A percentile compares a stretch with the other conserved stretches of the same genome.
These are phyloP conservation scores for Idaea dimidiata DNA, from an alignment of 2,888 invertebrate genomes.

Conservation along the genomic window DNA sequence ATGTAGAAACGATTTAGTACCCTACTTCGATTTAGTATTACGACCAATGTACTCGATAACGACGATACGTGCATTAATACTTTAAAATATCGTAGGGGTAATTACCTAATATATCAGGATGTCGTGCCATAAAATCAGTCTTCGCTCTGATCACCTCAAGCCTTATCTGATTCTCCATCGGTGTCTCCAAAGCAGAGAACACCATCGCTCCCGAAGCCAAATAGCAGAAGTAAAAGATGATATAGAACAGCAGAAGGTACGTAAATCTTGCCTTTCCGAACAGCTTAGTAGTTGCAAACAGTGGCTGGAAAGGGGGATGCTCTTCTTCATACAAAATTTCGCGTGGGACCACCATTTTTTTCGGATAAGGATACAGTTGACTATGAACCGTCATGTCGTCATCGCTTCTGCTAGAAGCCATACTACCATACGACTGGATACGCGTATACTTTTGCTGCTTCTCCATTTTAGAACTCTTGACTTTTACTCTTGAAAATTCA, in stretches of 20 bases:
- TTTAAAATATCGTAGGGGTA: conserved; percentile 12
- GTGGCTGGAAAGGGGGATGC: conserved; percentile 67
- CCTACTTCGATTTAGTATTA: no score
- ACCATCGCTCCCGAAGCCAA: conserved; percentile 84
- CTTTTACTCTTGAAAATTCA: conserved; percentile 18
- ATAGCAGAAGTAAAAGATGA: conserved; percentile 82
- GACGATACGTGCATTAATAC: no score
- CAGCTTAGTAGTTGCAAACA: conserved; percentile 63
- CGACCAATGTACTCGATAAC: no score
- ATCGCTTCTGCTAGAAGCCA: conserved; percentile 64
- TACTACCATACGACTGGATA: conserved; percentile 72
- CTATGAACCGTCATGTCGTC: conserved; percentile 75
- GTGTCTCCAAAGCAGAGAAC: conserved; percentile 84
- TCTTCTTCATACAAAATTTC: conserved; percentile 73
- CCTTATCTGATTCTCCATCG: conserved; percentile 80
- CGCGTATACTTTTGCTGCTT: conserved; percentile 52
- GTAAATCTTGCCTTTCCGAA: conserved; percentile 79
- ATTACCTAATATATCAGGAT: conserved; percentile 84
- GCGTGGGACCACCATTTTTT: conserved; percentile 66
- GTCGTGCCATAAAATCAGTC: conserved; percentile 76
- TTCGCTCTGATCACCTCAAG: conserved; percentile 74
- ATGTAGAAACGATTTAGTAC: no score
- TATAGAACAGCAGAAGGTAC: conserved; percentile 75
- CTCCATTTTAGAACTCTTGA: conserved; percentile 44
- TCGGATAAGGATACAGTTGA: conserved; percentile 64